phyloP scores from a whole-genome alignment of 2,113 vertebrate genomes.

The Scatophagus argus region DNA sequence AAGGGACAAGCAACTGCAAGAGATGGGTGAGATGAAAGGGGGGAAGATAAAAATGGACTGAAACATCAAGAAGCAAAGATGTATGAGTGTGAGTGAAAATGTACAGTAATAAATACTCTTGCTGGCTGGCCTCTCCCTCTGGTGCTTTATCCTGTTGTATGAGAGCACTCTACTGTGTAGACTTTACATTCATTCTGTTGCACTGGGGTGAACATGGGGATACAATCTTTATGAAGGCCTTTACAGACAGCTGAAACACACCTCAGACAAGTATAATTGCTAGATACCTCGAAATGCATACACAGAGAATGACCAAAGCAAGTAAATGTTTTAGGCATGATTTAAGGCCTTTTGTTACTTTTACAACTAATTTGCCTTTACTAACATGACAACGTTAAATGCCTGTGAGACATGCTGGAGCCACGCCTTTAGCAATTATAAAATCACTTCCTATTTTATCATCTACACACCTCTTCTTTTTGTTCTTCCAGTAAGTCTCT shows the following conservation, averaged over 20 bases:
- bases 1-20: constrained; percentile 71
- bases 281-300: not conserved
- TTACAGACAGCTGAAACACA: constrained; percentile 8
- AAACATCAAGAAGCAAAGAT: constrained; percentile 54
- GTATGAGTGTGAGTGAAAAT: constrained; percentile 41
- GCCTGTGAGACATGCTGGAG: not conserved
- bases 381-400: not conserved
- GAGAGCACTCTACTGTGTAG: not conserved
- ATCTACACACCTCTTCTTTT: not conserved
- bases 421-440: not conserved
- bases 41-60: constrained; percentile 42
- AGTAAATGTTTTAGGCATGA: not conserved
- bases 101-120: constrained; percentile 53
- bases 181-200: constrained; percentile 33
- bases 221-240: constrained; percentile 19
- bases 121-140: constrained; percentile 29
- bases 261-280: not conserved
- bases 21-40: constrained; percentile 61
- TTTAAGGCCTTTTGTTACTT: not conserved
- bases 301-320: constrained; percentile 1
- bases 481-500: not conserved
- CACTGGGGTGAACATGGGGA: constrained; percentile 21
- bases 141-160: constrained; percentile 39
- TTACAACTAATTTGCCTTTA: not conserved
- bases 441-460: not conserved